phyloP scores from a whole-genome alignment of 1,140 invertebrate genomes.

The Lasioglossum albipes region DNA sequence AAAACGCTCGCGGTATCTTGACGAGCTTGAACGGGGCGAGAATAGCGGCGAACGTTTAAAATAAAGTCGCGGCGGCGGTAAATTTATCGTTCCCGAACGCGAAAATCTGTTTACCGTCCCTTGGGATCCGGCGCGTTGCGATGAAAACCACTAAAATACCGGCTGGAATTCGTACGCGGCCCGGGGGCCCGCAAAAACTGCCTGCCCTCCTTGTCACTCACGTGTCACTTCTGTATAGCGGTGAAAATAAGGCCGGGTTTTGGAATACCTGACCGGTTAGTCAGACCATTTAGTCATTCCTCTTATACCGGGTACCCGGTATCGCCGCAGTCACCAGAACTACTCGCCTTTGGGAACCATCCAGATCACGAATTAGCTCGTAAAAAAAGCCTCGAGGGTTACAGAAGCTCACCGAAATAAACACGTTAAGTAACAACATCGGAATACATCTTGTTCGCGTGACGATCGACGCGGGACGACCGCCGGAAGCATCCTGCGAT shows the following conservation, averaged over 20 bases:
- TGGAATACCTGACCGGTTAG: slow-evolving; percentile 67
- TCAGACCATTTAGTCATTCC: slow-evolving; percentile 71
- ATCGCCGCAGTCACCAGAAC: slow-evolving; percentile 55
- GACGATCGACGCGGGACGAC: neutral
- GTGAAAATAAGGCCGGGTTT: slow-evolving; percentile 69
- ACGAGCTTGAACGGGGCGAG: slow-evolving; percentile 32
- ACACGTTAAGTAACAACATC: slow-evolving; percentile 61
- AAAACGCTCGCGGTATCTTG: slow-evolving; percentile 5
- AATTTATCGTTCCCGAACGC: slow-evolving; percentile 46
- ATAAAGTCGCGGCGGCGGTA: slow-evolving; percentile 40
- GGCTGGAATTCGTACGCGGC: slow-evolving; percentile 30
- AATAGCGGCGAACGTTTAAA: slow-evolving; percentile 47
- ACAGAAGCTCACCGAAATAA: slow-evolving; percentile 62
- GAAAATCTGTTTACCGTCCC: slow-evolving; percentile 43
- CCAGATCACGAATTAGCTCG: slow-evolving; percentile 68
- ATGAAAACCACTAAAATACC: slow-evolving; percentile 50
- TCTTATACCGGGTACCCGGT: slow-evolving; percentile 65
- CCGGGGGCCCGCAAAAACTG: slow-evolving; percentile 2
- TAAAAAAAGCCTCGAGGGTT: slow-evolving; percentile 56
- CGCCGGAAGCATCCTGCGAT: neutral
- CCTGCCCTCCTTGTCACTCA: slow-evolving; percentile 50
- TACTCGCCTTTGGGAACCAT: slow-evolving; percentile 65
- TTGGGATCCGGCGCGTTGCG: slow-evolving; percentile 14
- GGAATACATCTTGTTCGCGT: slow-evolving; percentile 19
- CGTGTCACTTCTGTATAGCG: slow-evolving; percentile 59